Evolutionary conservation across 2,113 vertebrate genomes (phyloP), one percentile per base, ranked within the genome.

Genomic region (Bufo gargarizans): DNA sequence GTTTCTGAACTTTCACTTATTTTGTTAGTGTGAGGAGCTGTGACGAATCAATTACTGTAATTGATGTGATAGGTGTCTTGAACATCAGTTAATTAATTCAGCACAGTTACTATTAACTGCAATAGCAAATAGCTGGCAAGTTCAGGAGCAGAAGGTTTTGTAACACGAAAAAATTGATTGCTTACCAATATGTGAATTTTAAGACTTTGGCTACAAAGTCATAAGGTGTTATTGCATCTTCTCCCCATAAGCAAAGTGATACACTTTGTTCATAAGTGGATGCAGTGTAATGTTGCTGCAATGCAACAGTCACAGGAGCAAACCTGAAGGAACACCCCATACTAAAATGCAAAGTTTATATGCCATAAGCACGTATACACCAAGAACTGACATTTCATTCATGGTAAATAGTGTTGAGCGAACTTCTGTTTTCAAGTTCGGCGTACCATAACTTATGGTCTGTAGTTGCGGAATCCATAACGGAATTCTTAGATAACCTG

Each of bases 31-130:
- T 56, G 50, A 11, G 49, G 49, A 78, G 20, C 77, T 12, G 19
- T 55, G 49, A 3, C 3, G 11, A 56, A 78, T 55, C 50, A 78
- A 78, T 78, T 78, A 55, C 77, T 53, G 20, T 78, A 78, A 78
- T 55, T 78, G 77, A 78, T 78, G 77, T 78, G 77, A 55, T 78
- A 55, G 20, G 50, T 55, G 50, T 56, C 50, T 56, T 22, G 5
- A 78, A 56, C 77, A 78, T 56, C 77, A 78, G 20, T 78, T 78
- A 55, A 78, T 78, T 78, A 78, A 78, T 78, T 78, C 77, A 78
- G 77, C n/a, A 56, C 11, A 56, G 50, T n/a, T 55, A 78, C 50
- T 33, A 56, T 50, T n/a, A 78, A 3, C 74, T 77, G 49, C 74
- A 77, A 50, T 9, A 50, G 74, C 74, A 77, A 77, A 50, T 77